Evolutionary conservation across 2,113 vertebrate genomes (phyloP).

Genomic region (Antechinus stuartii): DNA sequence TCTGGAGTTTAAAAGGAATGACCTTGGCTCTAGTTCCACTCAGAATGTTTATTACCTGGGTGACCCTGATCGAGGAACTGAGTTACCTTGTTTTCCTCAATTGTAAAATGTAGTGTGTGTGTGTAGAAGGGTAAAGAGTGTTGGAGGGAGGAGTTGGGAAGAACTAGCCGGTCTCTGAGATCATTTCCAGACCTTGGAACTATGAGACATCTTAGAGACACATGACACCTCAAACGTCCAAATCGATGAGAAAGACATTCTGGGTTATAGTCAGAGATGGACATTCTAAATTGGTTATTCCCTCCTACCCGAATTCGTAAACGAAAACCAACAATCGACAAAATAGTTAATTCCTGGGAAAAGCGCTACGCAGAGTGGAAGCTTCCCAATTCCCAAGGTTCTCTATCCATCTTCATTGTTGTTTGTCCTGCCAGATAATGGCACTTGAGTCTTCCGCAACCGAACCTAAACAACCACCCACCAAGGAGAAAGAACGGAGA

Average conservation of each 20-base stretch:
- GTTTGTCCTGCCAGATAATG: not conserved
- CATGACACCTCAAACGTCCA: not conserved
- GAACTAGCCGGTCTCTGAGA: not conserved
- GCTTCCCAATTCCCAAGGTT: not conserved
- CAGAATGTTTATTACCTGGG: not conserved
- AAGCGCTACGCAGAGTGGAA: not conserved
- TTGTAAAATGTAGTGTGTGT: not conserved
- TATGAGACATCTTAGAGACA: not conserved
- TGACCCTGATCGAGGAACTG: not conserved
- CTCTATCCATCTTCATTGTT: not conserved
- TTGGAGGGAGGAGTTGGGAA: not conserved
- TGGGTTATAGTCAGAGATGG: not conserved
- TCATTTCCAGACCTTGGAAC: not conserved
- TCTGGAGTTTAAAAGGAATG: not conserved
- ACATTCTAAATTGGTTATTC: not conserved
- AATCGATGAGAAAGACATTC: not conserved
- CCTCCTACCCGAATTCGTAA: not conserved
- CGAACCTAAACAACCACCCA: not conserved
- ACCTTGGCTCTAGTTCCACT: not conserved
- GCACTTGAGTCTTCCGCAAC: not conserved
- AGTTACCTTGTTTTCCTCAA: not conserved
- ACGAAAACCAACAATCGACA: not conserved
- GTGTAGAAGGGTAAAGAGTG: not conserved
- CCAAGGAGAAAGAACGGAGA: conserved; percentile 12
- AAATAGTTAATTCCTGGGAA: not conserved